Evolutionary conservation across 1,140 invertebrate genomes (phyloP).

Genomic region (Halyomorpha halys): DNA sequence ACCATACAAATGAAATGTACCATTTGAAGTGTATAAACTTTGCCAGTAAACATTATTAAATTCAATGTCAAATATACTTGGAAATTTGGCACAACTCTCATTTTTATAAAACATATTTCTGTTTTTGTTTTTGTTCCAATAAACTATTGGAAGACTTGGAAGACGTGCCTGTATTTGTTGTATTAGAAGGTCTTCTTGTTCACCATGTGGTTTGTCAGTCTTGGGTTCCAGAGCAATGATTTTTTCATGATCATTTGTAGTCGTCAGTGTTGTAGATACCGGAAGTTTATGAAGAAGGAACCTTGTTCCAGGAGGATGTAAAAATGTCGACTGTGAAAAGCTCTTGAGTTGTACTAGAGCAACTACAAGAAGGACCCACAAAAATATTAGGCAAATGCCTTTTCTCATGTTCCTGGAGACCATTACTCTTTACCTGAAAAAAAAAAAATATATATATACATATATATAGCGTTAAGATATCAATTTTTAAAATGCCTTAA

Average conservation of each 20-base stretch:
- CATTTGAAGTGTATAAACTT: conserved; percentile 62
- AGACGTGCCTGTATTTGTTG: conserved; percentile 61
- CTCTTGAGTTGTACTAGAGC: conserved; percentile 28
- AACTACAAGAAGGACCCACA: conserved; percentile 30
- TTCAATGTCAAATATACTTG: conserved; percentile 75
- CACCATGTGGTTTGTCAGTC: conserved; percentile 52
- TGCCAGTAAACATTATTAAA: conserved; percentile 91
- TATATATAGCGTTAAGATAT: too few relatives aligned
- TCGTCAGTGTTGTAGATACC: conserved; percentile 14
- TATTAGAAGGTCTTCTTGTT: conserved; percentile 64
- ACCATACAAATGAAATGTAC: conserved; percentile 74
- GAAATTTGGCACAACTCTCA: conserved; percentile 66
- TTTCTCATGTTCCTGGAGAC: conserved; percentile 26
- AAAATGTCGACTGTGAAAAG: conserved; percentile 19
- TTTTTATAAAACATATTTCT: conserved; percentile 57
- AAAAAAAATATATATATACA: too few relatives aligned
- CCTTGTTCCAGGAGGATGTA: conserved; percentile 16
- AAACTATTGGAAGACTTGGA: conserved; percentile 70
- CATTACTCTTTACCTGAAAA: conserved; percentile 17
- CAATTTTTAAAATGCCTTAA: too few relatives aligned
- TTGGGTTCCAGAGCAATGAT: conserved; percentile 41
- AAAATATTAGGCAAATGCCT: conserved; percentile 29
- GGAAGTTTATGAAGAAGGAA: conserved; percentile 15
- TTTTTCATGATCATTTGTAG: conserved; percentile 13
- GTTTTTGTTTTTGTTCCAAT: conserved; percentile 70